Percentiles rank a stretch among this genome's conserved stretches.
Conservation (phyloP, 2,888 invertebrate species). For the Synanthedon myopaeformis region DNA sequence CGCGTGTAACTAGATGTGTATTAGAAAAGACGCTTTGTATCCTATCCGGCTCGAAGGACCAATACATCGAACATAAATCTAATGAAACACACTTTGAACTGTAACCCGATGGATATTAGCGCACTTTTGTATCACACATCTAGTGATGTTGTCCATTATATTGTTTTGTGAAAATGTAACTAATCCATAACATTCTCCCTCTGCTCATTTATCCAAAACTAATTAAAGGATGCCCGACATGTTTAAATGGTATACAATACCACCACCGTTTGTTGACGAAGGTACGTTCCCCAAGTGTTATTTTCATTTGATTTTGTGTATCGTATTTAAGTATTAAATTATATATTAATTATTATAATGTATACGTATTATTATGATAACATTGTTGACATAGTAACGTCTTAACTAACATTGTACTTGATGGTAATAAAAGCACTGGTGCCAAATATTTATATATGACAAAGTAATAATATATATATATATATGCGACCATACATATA, state of each 20-base stretch:
- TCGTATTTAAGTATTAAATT: slow-evolving; percentile 26
- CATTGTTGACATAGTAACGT: slow-evolving; percentile 34
- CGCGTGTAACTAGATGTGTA: slow-evolving; percentile 32
- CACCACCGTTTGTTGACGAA: slow-evolving; percentile 64
- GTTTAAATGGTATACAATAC: slow-evolving; percentile 64
- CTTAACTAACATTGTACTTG: slow-evolving; percentile 38
- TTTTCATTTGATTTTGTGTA: slow-evolving; percentile 57
- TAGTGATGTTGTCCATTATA: slow-evolving; percentile 22
- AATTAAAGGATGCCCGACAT: slow-evolving; percentile 66
- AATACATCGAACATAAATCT: too few relatives aligned
- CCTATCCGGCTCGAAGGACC: neutral
- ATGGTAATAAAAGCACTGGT: slow-evolving; percentile 35
- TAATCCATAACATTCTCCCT: slow-evolving; percentile 72
- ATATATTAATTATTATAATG: slow-evolving; percentile 18
- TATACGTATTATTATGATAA: slow-evolving; percentile 10
- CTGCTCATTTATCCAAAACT: slow-evolving; percentile 67
- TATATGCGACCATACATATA: slow-evolving; percentile 7
- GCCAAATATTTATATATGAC: slow-evolving; percentile 35
- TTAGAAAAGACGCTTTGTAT: slow-evolving; percentile 28
- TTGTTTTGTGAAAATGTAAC: slow-evolving; percentile 53
- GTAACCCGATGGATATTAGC: slow-evolving; percentile 11
- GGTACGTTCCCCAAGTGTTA: slow-evolving; percentile 63
- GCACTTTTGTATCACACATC: slow-evolving; percentile 39
- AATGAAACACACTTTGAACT: too few relatives aligned
- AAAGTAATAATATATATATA: too few relatives aligned